Base-by-base conservation (phyloP, 2,113 vertebrate genomes). In the Chionis minor region DNA sequence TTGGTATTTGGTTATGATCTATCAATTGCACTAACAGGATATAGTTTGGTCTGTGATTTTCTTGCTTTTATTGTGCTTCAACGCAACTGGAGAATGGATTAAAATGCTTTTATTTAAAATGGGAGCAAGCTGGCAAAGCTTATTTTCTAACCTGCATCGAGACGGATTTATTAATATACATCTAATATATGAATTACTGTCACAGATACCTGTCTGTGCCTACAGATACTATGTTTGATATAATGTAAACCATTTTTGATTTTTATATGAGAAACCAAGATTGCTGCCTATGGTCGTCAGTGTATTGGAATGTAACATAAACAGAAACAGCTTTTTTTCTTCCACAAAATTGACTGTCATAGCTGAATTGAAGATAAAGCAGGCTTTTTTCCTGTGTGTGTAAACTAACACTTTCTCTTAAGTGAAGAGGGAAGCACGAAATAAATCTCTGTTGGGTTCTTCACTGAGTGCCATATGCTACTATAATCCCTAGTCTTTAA, bases 1-100 rank as follows among this genome's bases (percentile, higher is more conserved):
- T 59, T 92, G 70, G 44, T 81, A 19, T 92, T 95, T 94, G 59
- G 72, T 88, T 87, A 65, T 56, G 44, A 80, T 87, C 2, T 35
- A 80, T 72, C 73, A 82, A 21, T 87, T 94, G 49, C 9, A 59
- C n/a, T 73, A 87, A 66, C 12, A 70, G 49, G 19, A 24, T 38
- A 27, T 30, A 62, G 15, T 73, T 78, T 88, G 22, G 56, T 27
- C 33, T 49, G 8, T 54, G 35, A 62, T 81, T 90, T 90, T 86
- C 35, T 35, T 92, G 28, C 33, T 63, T 69, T 84, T 84, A 27
- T 71, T 84, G 40, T 55, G 14, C 28, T 92, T 92, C 58, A 81
- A 0, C 27, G 59, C 21, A 81, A 55, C 19, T 38, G 9, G 30
- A 81, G 47, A 84, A 77, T 54, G 21, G n/a, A 81, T 77, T 59